A percentile compares a stretch with the other conserved stretches of the same genome.
Evolutionary conservation across 2,113 vertebrate species (phyloP).

Genomic region (Phocoena phocoena): DNA sequence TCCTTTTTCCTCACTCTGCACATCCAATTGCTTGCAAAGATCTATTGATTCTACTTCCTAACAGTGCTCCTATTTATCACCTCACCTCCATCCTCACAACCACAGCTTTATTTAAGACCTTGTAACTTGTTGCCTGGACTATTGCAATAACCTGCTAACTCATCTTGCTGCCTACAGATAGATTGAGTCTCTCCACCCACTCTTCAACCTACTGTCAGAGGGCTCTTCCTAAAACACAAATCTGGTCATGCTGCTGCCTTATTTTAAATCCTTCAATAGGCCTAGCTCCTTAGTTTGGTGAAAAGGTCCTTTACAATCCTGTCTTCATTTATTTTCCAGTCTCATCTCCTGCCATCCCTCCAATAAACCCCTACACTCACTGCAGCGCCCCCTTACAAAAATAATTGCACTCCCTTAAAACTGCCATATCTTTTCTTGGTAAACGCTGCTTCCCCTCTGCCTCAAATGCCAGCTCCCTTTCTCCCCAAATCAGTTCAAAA

Average conservation of each 20-base stretch:
- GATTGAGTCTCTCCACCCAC: constrained; percentile 41
- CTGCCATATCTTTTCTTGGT: background rate
- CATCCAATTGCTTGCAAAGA: background rate
- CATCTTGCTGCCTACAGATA: constrained; percentile 61
- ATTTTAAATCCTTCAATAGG: constrained; percentile 37
- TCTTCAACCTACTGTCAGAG: constrained; percentile 61
- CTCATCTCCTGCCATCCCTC: background rate
- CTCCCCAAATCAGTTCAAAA: constrained; percentile 1
- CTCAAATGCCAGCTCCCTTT: background rate
- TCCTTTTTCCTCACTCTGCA: background rate
- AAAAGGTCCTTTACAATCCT: background rate
- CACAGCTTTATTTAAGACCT: constrained; percentile 65
- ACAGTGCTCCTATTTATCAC: constrained; percentile 1
- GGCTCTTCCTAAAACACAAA: constrained; percentile 59
- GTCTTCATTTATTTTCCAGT: constrained; percentile 35
- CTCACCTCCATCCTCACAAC: constrained; percentile 12
- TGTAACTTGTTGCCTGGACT: constrained; percentile 60
- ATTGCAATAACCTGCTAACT: constrained; percentile 67
- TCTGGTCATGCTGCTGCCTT: background rate
- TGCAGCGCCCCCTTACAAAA: background rate
- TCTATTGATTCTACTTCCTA: constrained; percentile 28
- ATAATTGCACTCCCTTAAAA: background rate
- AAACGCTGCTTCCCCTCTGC: background rate
- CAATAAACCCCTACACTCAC: background rate
- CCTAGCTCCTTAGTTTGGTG: constrained; percentile 11